Percentiles rank a stretch among this genome's conserved stretches.
These are phyloP conservation scores for Antrozous pallidus DNA, from an alignment of 2,797 vertebrate genomes.

Conservation along the genomic window DNA sequence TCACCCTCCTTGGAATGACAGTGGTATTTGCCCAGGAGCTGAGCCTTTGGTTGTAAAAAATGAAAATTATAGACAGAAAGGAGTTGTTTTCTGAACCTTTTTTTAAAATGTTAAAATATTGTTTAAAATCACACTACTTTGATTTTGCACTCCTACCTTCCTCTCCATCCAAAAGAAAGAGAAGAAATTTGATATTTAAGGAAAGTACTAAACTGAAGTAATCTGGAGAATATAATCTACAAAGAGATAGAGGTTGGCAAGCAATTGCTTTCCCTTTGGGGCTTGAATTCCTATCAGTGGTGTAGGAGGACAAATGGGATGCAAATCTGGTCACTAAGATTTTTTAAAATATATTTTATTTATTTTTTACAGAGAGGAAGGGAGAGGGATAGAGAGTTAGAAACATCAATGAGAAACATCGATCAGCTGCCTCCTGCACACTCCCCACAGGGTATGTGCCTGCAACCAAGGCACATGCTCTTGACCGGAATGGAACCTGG, in stretches of 20 bases:
- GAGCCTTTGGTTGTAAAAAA: background rate
- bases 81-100: constrained; percentile 27
- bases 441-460: too few relatives aligned
- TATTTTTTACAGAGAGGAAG: too few relatives aligned
- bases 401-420: too few relatives aligned
- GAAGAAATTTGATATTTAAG: background rate
- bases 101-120: background rate
- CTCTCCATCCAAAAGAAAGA: background rate
- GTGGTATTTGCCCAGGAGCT: background rate
- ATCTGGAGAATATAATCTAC: background rate
- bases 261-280: background rate
- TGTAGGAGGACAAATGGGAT: background rate
- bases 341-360: too few relatives aligned
- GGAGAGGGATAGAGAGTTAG: too few relatives aligned
- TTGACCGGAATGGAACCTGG: too few relatives aligned
- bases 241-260: background rate
- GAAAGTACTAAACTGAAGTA: background rate
- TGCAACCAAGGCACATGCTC: too few relatives aligned
- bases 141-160: background rate
- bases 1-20: constrained; percentile 39
- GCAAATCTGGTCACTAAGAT: background rate
- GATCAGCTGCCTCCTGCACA: too few relatives aligned
- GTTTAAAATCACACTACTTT: background rate
- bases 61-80: background rate
- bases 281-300: background rate